Conservation (phyloP, 2,797 vertebrate species). For the Coreius guichenoti region DNA sequence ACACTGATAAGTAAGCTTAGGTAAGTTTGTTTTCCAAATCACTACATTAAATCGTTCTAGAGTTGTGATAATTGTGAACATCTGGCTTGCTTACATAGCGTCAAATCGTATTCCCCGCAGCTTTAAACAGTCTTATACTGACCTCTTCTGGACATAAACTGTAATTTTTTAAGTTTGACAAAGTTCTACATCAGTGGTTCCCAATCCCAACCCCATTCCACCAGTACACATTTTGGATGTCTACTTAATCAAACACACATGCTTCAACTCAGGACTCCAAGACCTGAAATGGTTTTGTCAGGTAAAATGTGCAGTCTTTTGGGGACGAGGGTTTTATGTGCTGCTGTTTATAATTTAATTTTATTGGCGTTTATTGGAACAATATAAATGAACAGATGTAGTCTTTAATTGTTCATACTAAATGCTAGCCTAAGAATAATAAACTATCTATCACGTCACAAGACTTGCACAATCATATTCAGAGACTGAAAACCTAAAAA, state of each 20-base stretch:
- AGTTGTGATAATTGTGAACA: conserved; percentile 3
- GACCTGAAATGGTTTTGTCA: not conserved
- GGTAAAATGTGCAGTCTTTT: not conserved
- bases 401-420: not conserved
- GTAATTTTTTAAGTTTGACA: not conserved
- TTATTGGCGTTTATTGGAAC: not conserved
- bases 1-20: not conserved
- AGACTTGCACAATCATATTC: not conserved
- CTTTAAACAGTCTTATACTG: conserved; percentile 25
- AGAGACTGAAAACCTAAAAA: not conserved
- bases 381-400: not conserved
- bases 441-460: not conserved
- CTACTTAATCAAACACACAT: not conserved
- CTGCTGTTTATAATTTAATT: not conserved
- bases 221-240: too few species aligned
- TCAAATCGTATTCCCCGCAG: not conserved
- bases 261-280: not conserved
- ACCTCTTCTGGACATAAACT: conserved; percentile 44
- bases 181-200: not conserved
- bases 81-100: not conserved
- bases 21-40: not conserved
- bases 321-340: not conserved
- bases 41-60: not conserved
- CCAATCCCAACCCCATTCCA: not conserved
- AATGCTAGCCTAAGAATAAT: not conserved